Evolutionary conservation across 2,888 invertebrate genomes (phyloP).

Genomic region (Eudasyphora cyanicolor): DNA sequence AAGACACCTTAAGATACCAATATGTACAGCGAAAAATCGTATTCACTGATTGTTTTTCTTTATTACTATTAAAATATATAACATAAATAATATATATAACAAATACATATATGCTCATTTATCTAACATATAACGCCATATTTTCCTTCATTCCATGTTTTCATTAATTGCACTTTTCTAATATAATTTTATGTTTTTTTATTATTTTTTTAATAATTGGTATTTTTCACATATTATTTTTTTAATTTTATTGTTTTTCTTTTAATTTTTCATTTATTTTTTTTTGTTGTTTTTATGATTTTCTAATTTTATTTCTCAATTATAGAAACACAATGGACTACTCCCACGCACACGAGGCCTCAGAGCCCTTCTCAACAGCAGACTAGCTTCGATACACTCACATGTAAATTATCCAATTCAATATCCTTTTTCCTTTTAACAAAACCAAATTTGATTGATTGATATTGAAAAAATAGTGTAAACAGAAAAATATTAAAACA

Average conservation of each 20-base stretch:
- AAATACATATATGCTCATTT: slow-evolving; percentile 10
- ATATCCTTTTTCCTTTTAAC: slow-evolving; percentile 48
- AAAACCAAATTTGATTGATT: slow-evolving; percentile 22
- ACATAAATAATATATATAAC: no score
- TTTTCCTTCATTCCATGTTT: slow-evolving; percentile 25
- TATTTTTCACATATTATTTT: slow-evolving; percentile 52
- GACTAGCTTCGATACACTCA: slow-evolving; percentile 81
- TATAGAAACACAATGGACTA: slow-evolving; percentile 81
- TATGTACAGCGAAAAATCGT: no score
- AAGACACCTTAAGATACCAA: no score
- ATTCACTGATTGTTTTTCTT: no score
- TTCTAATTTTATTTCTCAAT: slow-evolving; percentile 76
- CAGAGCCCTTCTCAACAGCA: slow-evolving; percentile 81
- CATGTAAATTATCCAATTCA: slow-evolving; percentile 79
- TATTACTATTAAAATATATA: no score
- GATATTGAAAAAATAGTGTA: not conserved
- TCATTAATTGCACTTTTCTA: no score
- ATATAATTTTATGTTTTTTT: slow-evolving; percentile 44
- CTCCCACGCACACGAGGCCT: slow-evolving; percentile 81
- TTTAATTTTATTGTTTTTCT: slow-evolving; percentile 63
- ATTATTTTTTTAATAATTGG: slow-evolving; percentile 30
- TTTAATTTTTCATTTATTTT: slow-evolving; percentile 70
- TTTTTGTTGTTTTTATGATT: slow-evolving; percentile 71
- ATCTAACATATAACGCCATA: slow-evolving; percentile 50
- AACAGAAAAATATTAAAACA: slow-evolving; percentile 4